Conservation (phyloP, 2,888 invertebrate genomes). For the Trissolcus brochymenae region DNA sequence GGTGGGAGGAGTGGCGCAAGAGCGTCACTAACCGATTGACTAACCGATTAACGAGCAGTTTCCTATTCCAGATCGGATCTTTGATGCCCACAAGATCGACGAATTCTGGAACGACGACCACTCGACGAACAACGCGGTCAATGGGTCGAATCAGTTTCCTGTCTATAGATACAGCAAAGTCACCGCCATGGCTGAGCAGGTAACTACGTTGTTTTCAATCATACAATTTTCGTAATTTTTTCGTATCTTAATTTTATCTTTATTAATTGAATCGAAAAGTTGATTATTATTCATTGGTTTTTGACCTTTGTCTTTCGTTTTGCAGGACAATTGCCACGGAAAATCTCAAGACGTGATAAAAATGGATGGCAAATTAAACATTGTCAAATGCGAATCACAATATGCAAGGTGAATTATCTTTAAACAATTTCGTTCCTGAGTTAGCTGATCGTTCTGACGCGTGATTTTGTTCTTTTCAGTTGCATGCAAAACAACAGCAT, state of each 20-base stretch:
- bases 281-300: too few species aligned
- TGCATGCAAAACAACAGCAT: slow-evolving; percentile 73
- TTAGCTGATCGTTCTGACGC: too few species aligned
- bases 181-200: slow-evolving; percentile 81
- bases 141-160: slow-evolving; percentile 80
- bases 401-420: slow-evolving; percentile 62
- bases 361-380: slow-evolving; percentile 61
- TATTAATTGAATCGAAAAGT: too few species aligned
- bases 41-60: slow-evolving; percentile 10
- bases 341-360: slow-evolving; percentile 62
- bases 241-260: not conserved
- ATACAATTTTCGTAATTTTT: not conserved
- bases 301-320: too few species aligned
- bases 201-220: slow-evolving; percentile 64
- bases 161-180: slow-evolving; percentile 84
- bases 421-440: too few species aligned
- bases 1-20: not conserved
- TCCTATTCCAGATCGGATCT: slow-evolving; percentile 62
- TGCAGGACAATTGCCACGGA: slow-evolving; percentile 56
- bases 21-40: slow-evolving; percentile 11
- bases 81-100: slow-evolving; percentile 80
- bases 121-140: slow-evolving; percentile 77
- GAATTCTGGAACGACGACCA: slow-evolving; percentile 82
- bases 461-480: slow-evolving; percentile 32
- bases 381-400: slow-evolving; percentile 62